Evolutionary conservation across 2,888 invertebrate genomes (phyloP).

Genomic region (Caenorhabditis doughertyi): DNA sequence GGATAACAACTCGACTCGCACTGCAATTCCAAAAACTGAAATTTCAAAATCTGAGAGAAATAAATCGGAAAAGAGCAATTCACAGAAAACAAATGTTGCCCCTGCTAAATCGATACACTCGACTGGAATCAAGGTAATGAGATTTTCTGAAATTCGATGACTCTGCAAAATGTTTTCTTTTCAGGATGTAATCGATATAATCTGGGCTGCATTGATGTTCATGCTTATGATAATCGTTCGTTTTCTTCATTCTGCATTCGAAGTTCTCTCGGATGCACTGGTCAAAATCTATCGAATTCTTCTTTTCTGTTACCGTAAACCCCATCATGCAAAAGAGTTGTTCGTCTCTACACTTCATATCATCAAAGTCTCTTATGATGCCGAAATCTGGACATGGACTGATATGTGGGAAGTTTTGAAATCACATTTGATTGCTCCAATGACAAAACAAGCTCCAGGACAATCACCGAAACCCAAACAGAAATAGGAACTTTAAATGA

Average conservation of each 20-base stretch:
- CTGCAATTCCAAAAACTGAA: conserved; percentile 21
- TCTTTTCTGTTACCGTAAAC: conserved; percentile 50
- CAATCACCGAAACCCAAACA: neutral
- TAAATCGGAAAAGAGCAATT: neutral
- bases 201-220: conserved; percentile 34
- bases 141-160: too few species aligned
- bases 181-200: conserved; percentile 36
- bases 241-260: conserved; percentile 32
- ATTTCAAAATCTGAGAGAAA: neutral
- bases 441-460: neutral
- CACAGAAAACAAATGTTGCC: too few species aligned
- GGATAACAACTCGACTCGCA: conserved; percentile 23
- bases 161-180: too few species aligned
- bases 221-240: conserved; percentile 40
- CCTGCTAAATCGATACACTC: neutral
- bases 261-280: conserved; percentile 29
- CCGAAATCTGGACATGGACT: conserved; percentile 57
- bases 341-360: conserved; percentile 44
- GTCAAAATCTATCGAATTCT: conserved; percentile 56
- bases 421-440: conserved; percentile 29
- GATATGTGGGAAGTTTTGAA: conserved; percentile 47
- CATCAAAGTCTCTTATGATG: conserved; percentile 57
- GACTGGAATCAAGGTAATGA: neutral
- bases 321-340: conserved; percentile 44
- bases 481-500: neutral